Conservation (phyloP, 64 coral and sea anemone species). For the Stichodactyla helianthus region DNA sequence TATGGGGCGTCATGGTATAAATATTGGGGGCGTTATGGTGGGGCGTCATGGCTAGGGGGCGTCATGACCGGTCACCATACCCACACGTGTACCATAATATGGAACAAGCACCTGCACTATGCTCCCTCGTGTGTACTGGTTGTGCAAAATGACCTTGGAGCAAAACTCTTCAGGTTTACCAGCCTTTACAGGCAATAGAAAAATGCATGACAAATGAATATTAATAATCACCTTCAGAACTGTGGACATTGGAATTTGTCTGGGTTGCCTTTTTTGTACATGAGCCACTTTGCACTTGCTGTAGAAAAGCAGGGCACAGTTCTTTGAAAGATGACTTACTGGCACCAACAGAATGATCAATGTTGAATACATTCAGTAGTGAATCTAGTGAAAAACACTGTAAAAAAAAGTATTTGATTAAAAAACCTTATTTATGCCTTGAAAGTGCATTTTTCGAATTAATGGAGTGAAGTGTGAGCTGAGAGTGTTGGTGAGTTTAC, state of each 20-base stretch:
- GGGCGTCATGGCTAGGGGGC: no score
- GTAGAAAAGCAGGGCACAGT: slow-evolving; percentile 79
- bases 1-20: no score
- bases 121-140: no score
- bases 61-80: no score
- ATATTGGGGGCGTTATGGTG: no score
- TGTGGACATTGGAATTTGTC: background rate
- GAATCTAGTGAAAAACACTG: slow-evolving; percentile 80
- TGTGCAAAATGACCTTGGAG: no score
- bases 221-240: background rate
- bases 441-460: no score
- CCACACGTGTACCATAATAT: no score
- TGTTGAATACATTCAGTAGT: slow-evolving; percentile 53
- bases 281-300: slow-evolving; percentile 68
- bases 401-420: background rate
- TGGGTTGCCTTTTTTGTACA: slow-evolving; percentile 25
- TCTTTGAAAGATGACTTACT: slow-evolving; percentile 56
- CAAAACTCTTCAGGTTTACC: no score
- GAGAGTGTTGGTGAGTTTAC: no score
- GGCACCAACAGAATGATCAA: slow-evolving; percentile 67
- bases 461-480: no score
- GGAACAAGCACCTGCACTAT: no score
- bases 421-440: background rate
- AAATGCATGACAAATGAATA: background rate
- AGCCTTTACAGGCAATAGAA: background rate